A percentile compares a stretch with the other conserved stretches of the same genome.
Evolutionary conservation across 2,888 invertebrate species (phyloP).

Genomic region (Helicoverpa assulta): DNA sequence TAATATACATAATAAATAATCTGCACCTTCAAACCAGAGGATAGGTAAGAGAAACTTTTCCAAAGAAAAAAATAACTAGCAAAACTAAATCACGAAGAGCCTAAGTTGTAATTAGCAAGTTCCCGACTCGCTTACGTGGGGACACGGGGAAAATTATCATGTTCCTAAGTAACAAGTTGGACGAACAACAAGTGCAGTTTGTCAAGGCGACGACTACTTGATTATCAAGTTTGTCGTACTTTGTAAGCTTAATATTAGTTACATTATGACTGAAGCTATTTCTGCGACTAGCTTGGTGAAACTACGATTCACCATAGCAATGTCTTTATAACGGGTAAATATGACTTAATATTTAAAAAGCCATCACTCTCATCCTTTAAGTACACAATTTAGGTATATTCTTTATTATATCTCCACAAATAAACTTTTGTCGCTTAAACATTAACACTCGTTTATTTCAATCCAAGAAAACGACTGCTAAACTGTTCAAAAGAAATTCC

Average conservation of each 20-base stretch:
- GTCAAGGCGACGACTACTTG: slow-evolving; percentile 55
- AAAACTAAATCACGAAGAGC: slow-evolving; percentile 25
- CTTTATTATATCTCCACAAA: neutral
- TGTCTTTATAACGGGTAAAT: neutral
- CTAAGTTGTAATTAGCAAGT: slow-evolving; percentile 55
- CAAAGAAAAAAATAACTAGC: neutral
- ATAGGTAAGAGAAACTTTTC: neutral
- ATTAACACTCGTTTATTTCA: neutral
- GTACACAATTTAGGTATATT: no score
- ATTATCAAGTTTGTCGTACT: slow-evolving; percentile 47
- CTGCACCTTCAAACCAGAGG: neutral
- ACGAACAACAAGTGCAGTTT: slow-evolving; percentile 62
- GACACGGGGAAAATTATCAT: slow-evolving; percentile 51
- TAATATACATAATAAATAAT: neutral
- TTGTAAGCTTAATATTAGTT: slow-evolving; percentile 43
- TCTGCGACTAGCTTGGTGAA: neutral
- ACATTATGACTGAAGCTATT: slow-evolving; percentile 27
- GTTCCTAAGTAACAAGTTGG: slow-evolving; percentile 57
- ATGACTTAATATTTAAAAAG: neutral
- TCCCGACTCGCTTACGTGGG: slow-evolving; percentile 39
- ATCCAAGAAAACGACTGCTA: slow-evolving; percentile 4
- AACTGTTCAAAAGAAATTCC: slow-evolving; percentile 3
- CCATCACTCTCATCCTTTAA: no score
- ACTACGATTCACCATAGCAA: neutral
- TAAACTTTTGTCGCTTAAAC: neutral